phyloP scores from a whole-genome alignment of 2,888 invertebrate genomes.

The Troglohyphantes excavatus region DNA sequence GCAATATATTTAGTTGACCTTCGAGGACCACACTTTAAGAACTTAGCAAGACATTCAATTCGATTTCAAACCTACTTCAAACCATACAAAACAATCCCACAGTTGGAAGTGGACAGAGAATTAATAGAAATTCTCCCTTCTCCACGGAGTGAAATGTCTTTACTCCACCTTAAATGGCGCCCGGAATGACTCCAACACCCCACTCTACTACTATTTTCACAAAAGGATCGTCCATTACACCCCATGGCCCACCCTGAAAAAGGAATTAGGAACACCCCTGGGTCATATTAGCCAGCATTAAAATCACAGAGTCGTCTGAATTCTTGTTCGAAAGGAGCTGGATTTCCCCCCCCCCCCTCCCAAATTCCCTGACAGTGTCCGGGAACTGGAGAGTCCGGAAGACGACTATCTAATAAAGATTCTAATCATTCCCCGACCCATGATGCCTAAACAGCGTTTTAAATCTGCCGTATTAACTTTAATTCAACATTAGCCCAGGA shows the following conservation, averaged over 20 bases:
- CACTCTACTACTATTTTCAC: not conserved
- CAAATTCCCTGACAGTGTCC: slow-evolving; percentile 1
- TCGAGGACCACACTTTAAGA: no score
- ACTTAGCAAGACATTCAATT: no score
- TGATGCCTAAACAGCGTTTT: slow-evolving; percentile 67
- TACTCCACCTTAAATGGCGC: not conserved
- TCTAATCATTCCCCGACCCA: slow-evolving; percentile 62
- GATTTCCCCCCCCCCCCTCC: no score
- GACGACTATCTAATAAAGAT: slow-evolving; percentile 65
- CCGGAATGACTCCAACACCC: not conserved
- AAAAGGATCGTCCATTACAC: not conserved
- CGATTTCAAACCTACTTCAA: not conserved
- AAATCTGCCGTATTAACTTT: slow-evolving; percentile 72
- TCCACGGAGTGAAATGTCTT: not conserved
- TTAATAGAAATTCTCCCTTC: not conserved
- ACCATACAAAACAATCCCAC: not conserved
- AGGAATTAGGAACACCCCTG: slow-evolving; percentile 37
- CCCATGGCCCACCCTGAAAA: slow-evolving; percentile 26
- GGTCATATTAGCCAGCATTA: slow-evolving; percentile 54
- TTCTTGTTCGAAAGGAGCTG: no score
- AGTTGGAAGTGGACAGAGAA: not conserved
- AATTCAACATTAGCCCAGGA: slow-evolving; percentile 51
- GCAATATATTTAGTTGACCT: no score
- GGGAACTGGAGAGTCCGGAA: slow-evolving; percentile 6
- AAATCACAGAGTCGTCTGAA: slow-evolving; percentile 37